These are phyloP conservation scores for Heterocephalus glaber DNA, from an alignment of 2,113 vertebrate species.

Conservation along the genomic window DNA sequence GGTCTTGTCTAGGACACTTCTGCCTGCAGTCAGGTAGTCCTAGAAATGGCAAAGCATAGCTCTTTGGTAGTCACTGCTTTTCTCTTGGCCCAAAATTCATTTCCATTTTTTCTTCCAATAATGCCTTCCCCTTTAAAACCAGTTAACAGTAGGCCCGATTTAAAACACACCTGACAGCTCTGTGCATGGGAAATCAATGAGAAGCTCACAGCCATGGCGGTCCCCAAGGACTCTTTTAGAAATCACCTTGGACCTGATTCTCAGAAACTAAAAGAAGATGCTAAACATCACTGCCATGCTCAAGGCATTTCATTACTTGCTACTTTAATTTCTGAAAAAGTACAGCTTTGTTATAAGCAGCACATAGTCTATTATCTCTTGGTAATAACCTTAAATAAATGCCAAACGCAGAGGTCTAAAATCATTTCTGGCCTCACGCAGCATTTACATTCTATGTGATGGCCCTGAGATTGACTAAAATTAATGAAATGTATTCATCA, in stretches of 20 bases:
- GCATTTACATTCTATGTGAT: constrained; percentile 63
- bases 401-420: constrained; percentile 73
- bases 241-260: constrained; percentile 66
- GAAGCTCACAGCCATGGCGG: constrained; percentile 54
- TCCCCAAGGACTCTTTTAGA: constrained; percentile 66
- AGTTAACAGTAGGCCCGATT: constrained; percentile 49
- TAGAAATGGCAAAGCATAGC: neutral
- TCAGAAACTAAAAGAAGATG: constrained; percentile 59
- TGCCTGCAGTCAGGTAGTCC: neutral
- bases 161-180: constrained; percentile 40
- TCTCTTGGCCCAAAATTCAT: constrained; percentile 22
- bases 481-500: constrained; percentile 63
- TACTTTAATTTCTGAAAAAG: constrained; percentile 74
- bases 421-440: constrained; percentile 70
- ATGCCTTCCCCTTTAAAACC: constrained; percentile 39
- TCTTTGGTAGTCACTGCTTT: neutral
- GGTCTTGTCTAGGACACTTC: neutral
- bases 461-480: constrained; percentile 60
- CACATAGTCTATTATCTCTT: constrained; percentile 74
- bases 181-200: constrained; percentile 60
- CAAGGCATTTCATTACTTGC: constrained; percentile 60
- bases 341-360: constrained; percentile 72
- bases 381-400: constrained; percentile 78
- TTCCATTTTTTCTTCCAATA: neutral
- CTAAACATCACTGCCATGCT: constrained; percentile 67